Evolutionary conservation across 2,113 vertebrate genomes (phyloP).

Genomic region (Salvelinus namaycush): DNA sequence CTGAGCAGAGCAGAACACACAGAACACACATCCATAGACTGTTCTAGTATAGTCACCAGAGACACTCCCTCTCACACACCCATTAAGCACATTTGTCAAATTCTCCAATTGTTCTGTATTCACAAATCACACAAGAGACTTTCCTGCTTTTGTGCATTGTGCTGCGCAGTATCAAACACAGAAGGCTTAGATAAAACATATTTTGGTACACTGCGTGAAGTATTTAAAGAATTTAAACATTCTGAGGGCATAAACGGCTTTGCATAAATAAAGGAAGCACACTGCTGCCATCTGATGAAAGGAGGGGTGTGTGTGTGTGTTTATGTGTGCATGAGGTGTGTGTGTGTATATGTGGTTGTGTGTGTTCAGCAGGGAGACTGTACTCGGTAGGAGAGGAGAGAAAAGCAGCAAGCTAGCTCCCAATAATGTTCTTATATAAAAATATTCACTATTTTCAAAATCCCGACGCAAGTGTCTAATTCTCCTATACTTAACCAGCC

Average conservation of each 20-base stretch:
- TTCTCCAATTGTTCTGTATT: constrained; percentile 51
- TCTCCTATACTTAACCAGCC: background rate
- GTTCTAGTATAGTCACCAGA: constrained; percentile 17
- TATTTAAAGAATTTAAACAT: constrained; percentile 65
- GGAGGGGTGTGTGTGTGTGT: background rate
- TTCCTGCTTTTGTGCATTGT: constrained; percentile 44
- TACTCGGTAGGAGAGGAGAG: constrained; percentile 33
- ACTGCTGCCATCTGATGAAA: constrained; percentile 60
- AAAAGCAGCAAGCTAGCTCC: constrained; percentile 17
- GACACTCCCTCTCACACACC: constrained; percentile 43
- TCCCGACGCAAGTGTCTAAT: background rate
- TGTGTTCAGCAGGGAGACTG: constrained; percentile 4
- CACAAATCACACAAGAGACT: constrained; percentile 60
- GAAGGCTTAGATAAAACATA: constrained; percentile 58
- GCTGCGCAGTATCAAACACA: constrained; percentile 53
- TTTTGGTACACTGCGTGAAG: constrained; percentile 59
- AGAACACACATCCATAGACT: constrained; percentile 1
- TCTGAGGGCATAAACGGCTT: constrained; percentile 63
- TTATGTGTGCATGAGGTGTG: constrained; percentile 4
- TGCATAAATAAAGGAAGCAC: constrained; percentile 56
- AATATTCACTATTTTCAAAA: constrained; percentile 49
- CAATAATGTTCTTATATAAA: constrained; percentile 55
- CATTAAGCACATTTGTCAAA: constrained; percentile 56
- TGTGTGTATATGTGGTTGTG: background rate
- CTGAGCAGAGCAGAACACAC: background rate